Percentiles rank a stretch among this genome's conserved stretches.
Conservation (phyloP, 2,113 vertebrate species). For the Lasiurus cinereus region DNA sequence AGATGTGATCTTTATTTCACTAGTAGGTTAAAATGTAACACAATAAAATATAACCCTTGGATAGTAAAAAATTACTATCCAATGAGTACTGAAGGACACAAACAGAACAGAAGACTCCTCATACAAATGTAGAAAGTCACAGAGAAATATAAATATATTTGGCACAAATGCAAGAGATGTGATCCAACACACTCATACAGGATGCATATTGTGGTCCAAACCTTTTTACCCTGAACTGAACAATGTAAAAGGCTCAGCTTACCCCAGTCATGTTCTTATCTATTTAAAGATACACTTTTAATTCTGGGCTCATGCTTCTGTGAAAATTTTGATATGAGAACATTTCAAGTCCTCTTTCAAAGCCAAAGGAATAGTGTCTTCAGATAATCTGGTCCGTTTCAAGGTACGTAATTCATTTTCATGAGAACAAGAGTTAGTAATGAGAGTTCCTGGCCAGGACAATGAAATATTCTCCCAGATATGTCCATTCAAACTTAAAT, state of each 20-base stretch:
- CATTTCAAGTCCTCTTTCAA: constrained; percentile 79
- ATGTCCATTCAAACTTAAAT: constrained; percentile 50
- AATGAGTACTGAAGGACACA: constrained; percentile 36
- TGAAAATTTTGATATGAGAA: constrained; percentile 79
- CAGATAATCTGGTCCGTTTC: constrained; percentile 76
- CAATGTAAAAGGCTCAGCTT: constrained; percentile 78
- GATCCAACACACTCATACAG: constrained; percentile 36
- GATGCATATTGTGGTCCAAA: constrained; percentile 50
- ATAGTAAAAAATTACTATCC: constrained; percentile 19
- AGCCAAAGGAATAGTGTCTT: constrained; percentile 80
- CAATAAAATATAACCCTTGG: constrained; percentile 39
- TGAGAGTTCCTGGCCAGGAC: background rate
- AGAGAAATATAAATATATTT: constrained; percentile 62
- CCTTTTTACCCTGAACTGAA: constrained; percentile 61
- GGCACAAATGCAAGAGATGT: constrained; percentile 19
- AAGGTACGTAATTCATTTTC: constrained; percentile 68
- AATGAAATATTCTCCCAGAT: constrained; percentile 47
- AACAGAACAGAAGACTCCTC: constrained; percentile 46
- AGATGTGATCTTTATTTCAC: constrained; percentile 59
- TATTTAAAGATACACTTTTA: constrained; percentile 85
- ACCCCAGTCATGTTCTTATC: constrained; percentile 79
- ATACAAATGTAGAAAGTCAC: constrained; percentile 58
- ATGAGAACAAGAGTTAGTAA: constrained; percentile 64
- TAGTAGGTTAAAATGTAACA: constrained; percentile 60
- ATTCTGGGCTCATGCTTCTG: constrained; percentile 79